Evolutionary conservation across 2,797 vertebrate species (phyloP), one percentile per base, ranked within the genome.

Genomic region (Cyclura pinguis): DNA sequence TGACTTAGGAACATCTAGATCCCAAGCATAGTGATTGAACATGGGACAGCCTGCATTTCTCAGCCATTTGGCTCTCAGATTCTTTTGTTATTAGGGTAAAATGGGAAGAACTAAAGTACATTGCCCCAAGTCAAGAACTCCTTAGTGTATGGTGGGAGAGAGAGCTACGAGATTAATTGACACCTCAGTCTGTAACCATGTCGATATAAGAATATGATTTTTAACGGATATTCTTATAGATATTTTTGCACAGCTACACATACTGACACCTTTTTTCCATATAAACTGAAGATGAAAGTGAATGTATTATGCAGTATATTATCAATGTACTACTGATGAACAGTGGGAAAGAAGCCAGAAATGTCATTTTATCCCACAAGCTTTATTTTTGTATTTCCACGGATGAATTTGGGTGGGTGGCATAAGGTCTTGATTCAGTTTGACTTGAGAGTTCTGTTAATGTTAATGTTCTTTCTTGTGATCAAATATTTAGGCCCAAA

Each of bases 391-490:
- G 57, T 76, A 88, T 82, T 38, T 57, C 29, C 35, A 73, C 59
- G 73, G 84, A 59, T 55, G 42, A 86, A 88, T 18, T 82, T 67
- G 72, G 35, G 87, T 88, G 87, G 80, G 50, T 82, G 80, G 52
- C 55, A 67, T 81, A 82, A 88, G 52, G 80, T 13, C 80, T 72
- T 57, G 69, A 85, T 88, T 80, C 32, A 72, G 62, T 47, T 55
- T 38, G 81, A 57, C 22, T 88, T 72, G 78, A 35, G 47, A 69
- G 47, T 59, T 86, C 55, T 86, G 67, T 82, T 50, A 35, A 85
- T 89, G 67, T 72, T 80, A 86, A 76, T 81, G 14, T 59, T 81
- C 64, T 73, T 88, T 84, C 81, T 85, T 90, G 62, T 73, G 81
- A 32, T 32, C n/a, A 52, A 83, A 24, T 87, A 72, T 91, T 92